A percentile compares a stretch with the other conserved stretches of the same genome.
These are phyloP conservation scores for Xenopus petersii DNA, from an alignment of 2,797 vertebrate species.

Conservation along the genomic window DNA sequence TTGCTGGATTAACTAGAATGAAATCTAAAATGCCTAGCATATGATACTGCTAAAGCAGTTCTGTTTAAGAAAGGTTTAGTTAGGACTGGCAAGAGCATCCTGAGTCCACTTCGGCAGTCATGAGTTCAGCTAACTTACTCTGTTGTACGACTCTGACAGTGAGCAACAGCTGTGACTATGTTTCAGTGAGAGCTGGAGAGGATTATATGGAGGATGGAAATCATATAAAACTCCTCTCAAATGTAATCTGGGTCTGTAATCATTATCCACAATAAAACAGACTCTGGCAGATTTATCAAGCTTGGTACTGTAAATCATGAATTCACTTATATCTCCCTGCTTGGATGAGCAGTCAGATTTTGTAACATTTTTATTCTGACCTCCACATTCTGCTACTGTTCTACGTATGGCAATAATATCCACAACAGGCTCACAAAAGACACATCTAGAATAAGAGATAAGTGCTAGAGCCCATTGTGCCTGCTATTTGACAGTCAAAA, in stretches of 20 bases:
- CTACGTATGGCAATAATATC: neutral
- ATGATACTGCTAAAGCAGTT: too few species aligned
- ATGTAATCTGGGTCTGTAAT: slow-evolving; percentile 41
- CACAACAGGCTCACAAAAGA: too few species aligned
- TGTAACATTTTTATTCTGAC: slow-evolving; percentile 27
- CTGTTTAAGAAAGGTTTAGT: too few species aligned
- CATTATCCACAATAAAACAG: slow-evolving; percentile 32
- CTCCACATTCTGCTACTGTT: slow-evolving; percentile 5
- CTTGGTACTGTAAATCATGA: slow-evolving; percentile 27
- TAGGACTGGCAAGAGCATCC: too few species aligned
- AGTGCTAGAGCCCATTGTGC: too few species aligned
- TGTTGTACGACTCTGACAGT: neutral
- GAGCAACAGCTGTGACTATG: slow-evolving; percentile 22
- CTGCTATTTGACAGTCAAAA: too few species aligned
- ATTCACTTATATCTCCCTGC: slow-evolving; percentile 16
- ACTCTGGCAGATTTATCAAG: slow-evolving; percentile 28
- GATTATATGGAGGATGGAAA: slow-evolving; percentile 27
- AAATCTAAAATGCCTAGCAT: too few species aligned
- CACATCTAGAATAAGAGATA: too few species aligned
- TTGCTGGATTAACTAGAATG: too few species aligned
- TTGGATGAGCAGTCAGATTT: slow-evolving; percentile 13
- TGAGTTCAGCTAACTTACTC: slow-evolving; percentile 11
- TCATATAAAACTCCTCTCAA: slow-evolving; percentile 25
- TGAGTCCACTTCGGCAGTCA: neutral
- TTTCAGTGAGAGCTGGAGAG: slow-evolving; percentile 1